These are phyloP conservation scores for Zosterops lateralis DNA, from an alignment of 2,113 vertebrate species.

Conservation along the genomic window DNA sequence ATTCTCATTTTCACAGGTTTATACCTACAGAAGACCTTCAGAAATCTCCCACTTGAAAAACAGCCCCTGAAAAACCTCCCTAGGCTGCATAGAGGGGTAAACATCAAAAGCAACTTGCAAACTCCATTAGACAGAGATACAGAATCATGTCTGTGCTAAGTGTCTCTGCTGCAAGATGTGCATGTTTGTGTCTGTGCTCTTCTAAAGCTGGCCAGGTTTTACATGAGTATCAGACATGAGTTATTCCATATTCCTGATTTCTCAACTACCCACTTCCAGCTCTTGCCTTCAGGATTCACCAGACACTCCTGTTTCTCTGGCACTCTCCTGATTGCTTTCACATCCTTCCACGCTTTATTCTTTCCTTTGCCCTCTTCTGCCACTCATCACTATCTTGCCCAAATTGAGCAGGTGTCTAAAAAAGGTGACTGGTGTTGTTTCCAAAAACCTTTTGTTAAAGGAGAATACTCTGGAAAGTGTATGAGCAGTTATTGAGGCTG, in stretches of 20 bases:
- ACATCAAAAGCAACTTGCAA: background rate
- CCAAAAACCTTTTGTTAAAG: background rate
- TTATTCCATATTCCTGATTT: background rate
- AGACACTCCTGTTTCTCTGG: background rate
- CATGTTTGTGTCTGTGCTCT: background rate
- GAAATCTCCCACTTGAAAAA: background rate
- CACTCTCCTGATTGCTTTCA: background rate
- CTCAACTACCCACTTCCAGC: background rate
- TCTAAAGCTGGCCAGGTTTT: background rate
- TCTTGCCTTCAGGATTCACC: background rate
- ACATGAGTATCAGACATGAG: accelerated
- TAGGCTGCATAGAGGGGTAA: background rate
- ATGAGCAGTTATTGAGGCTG: background rate
- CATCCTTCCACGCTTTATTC: background rate
- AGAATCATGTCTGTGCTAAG: background rate
- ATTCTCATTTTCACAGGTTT: background rate
- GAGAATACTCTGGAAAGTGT: background rate
- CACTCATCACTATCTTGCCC: background rate
- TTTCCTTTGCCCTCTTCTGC: background rate
- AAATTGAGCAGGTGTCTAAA: background rate
- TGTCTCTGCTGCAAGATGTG: background rate
- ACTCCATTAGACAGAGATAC: background rate
- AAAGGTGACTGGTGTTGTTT: background rate
- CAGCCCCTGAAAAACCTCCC: background rate
- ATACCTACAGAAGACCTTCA: background rate